A percentile compares a stretch with the other conserved stretches of the same genome.
Conservation (phyloP, 2,113 vertebrate species). For the Anolis carolinensis region DNA sequence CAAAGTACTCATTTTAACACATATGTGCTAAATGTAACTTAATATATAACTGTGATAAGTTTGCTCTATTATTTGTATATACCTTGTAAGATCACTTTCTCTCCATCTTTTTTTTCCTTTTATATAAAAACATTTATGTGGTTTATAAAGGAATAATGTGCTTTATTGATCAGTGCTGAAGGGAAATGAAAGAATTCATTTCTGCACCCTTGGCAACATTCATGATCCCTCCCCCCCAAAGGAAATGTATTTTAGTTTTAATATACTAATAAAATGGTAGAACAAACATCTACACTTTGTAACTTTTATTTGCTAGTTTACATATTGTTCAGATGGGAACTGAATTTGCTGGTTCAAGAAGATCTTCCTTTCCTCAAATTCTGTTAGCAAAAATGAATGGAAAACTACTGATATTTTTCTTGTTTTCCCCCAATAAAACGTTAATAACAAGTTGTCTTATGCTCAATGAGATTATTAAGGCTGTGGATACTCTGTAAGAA, state of each 20-base stretch:
- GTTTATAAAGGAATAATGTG: not conserved
- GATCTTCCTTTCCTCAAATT: not conserved
- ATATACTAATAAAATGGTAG: not conserved
- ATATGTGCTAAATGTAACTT: not conserved
- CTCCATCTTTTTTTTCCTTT: fast-evolving
- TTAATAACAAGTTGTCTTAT: not conserved
- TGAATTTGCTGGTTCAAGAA: slow-evolving; percentile 7
- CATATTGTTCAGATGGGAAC: not conserved
- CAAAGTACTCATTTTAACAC: not conserved
- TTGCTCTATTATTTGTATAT: not conserved
- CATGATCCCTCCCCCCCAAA: not conserved
- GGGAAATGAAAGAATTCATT: slow-evolving; percentile 12
- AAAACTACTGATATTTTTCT: not conserved
- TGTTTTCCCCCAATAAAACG: not conserved
- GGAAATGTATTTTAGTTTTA: not conserved
- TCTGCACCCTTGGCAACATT: not conserved
- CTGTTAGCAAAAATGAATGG: not conserved
- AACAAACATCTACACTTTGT: not conserved
- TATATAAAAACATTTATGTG: not conserved
- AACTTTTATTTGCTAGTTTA: slow-evolving; percentile 7
- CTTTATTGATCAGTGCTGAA: not conserved
- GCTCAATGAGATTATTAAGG: not conserved
- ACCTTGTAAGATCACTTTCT: not conserved
- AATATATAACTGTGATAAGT: not conserved
- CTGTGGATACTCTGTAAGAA: not conserved